A percentile compares a stretch with the other conserved stretches of the same genome.
These are phyloP conservation scores for Hippocampus barbouri DNA, from an alignment of 2,113 vertebrate species.

Conservation along the genomic window DNA sequence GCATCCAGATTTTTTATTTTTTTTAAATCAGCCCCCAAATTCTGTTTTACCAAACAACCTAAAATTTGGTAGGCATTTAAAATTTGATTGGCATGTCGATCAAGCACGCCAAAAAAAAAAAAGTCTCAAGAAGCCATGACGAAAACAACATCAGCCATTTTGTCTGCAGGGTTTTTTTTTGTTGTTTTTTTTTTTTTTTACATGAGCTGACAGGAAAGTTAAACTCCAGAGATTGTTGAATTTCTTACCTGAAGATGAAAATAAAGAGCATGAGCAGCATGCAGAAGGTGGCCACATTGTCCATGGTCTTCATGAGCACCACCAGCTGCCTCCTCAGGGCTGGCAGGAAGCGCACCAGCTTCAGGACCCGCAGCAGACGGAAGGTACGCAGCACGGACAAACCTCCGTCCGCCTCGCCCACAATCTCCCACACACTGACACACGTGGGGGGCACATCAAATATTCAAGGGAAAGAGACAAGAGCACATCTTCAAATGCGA, in stretches of 20 bases:
- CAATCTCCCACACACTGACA: constrained; percentile 90
- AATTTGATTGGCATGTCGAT: no score
- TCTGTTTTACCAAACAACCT: no score
- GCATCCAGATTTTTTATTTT: neutral
- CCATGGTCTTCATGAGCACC: constrained; percentile 94
- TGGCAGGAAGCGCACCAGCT: constrained; percentile 88
- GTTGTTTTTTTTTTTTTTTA: no score
- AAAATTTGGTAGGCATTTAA: no score
- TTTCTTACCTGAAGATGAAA: constrained; percentile 87
- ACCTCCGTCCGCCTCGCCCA: constrained; percentile 86
- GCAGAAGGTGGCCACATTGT: constrained; percentile 93
- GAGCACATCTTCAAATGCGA: neutral
- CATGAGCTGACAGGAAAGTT: no score
- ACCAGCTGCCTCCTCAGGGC: constrained; percentile 88
- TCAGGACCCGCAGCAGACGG: constrained; percentile 86
- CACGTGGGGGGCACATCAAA: neutral
- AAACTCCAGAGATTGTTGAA: neutral
- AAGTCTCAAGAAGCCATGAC: no score
- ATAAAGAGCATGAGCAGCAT: constrained; percentile 95
- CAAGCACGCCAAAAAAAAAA: no score
- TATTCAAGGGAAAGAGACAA: neutral
- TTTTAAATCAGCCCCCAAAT: no score
- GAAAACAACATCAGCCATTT: no score
- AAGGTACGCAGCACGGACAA: constrained; percentile 86
- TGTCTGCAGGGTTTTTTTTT: no score